Evolutionary conservation across 2,797 vertebrate species (phyloP).

Genomic region (Artibeus jamaicensis): DNA sequence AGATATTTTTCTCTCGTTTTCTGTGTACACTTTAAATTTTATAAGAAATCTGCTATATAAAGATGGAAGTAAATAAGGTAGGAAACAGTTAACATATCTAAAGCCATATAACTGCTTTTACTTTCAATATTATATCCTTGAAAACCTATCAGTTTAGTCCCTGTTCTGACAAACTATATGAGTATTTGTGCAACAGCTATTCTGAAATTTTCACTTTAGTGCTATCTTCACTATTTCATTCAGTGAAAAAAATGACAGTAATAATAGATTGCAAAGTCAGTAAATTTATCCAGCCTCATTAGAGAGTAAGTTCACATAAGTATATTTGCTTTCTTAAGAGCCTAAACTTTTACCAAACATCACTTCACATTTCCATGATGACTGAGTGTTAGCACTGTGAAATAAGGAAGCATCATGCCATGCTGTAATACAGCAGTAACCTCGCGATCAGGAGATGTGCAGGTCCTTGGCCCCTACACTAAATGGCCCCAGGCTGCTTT

Average conservation of each 20-base stretch:
- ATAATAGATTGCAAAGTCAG: conserved; percentile 23
- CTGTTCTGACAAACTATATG: not conserved
- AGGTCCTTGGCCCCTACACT: not conserved
- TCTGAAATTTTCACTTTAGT: not conserved
- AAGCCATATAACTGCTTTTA: conserved; percentile 54
- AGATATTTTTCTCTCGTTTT: conserved; percentile 62
- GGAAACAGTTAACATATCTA: conserved; percentile 61
- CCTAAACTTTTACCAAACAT: not conserved
- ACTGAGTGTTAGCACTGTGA: not conserved
- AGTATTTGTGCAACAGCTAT: not conserved
- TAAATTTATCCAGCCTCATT: not conserved
- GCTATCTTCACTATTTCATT: not conserved
- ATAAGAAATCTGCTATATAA: conserved; percentile 66
- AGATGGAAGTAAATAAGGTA: conserved; percentile 24
- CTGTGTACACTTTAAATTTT: conserved; percentile 69
- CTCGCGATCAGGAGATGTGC: not conserved
- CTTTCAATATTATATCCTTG: conserved; percentile 41
- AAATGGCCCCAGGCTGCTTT: not conserved
- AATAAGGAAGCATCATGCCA: not conserved
- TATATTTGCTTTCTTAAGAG: not conserved
- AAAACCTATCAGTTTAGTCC: not conserved
- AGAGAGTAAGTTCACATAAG: not conserved
- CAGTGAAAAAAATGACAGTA: not conserved
- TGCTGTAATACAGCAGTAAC: not conserved
- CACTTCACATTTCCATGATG: conserved; percentile 20